Evolutionary conservation across 1,140 invertebrate species (phyloP), one percentile per base, ranked within the genome.

Genomic region (Dysdera silvatica): DNA sequence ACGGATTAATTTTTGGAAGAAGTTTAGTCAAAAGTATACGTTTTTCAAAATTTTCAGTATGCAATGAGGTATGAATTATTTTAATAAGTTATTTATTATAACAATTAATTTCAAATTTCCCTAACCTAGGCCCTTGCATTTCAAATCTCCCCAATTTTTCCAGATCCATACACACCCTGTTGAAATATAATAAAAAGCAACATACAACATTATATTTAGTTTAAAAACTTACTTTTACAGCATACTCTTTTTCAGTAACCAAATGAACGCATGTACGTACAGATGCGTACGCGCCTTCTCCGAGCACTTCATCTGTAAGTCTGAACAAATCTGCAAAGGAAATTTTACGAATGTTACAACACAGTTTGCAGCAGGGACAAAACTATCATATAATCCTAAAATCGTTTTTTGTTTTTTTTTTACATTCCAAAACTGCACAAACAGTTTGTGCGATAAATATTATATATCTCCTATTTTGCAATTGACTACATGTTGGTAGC

Each of bases 231-330:
- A 84, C 79, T 76, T 98, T 98, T 57, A 98, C 95, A 45, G 95
- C 95, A 77, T 87, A 97, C 78, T 97, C 93, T 75, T 90, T 82
- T 66, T 90, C 87, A 55, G 88, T 95, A 76, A 87, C 87, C 63
- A 90, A 86, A 72, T 91, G 92, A 43, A 88, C 83, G 77, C 92
- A 96, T 67, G 89, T 91, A 31, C 33, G 45, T 10, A 66, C 68
- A 47, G 53, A 59, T 37, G 93, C 95, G 77, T 96, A 97, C 29
- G 95, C 92, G 58, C 95, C 95, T 78, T 92, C 87, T 61, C 95
- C 95, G 68, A 98, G 82, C 68, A 95, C 84, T 78, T 98, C 93
- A 47, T 93, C 93, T 47, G 91, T 96, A 70, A 97, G 78, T 77
- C 87, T 87, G 80, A 98, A 98, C 68, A 96, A 78, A 81, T 98